A percentile compares a stretch with the other conserved stretches of the same genome.
phyloP scores from a whole-genome alignment of 2,113 vertebrate species.

The Labrus mixtus region DNA sequence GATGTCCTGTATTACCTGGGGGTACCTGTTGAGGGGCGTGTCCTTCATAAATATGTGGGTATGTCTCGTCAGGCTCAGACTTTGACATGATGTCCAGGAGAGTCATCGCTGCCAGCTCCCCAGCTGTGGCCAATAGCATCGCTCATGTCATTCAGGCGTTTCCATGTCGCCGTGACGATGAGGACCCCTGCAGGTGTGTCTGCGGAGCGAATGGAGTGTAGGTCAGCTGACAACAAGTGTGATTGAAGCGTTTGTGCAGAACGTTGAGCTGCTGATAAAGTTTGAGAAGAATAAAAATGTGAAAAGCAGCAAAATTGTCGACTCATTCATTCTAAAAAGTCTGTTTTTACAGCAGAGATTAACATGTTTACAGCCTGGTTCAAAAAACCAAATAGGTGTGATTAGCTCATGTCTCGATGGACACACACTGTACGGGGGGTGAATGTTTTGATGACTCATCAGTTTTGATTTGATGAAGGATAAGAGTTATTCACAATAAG shows the following conservation, averaged over 20 bases:
- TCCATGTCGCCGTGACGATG: slow-evolving; percentile 71
- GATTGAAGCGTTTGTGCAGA: not conserved
- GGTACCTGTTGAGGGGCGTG: not conserved
- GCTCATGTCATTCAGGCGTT: slow-evolving; percentile 52
- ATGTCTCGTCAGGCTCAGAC: slow-evolving; percentile 51
- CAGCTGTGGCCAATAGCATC: slow-evolving; percentile 38
- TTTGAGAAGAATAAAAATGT: not conserved
- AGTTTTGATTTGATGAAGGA: no score
- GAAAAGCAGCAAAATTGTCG: no score
- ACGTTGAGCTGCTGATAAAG: not conserved
- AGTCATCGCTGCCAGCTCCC: slow-evolving; percentile 71
- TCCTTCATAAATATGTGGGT: slow-evolving; percentile 3
- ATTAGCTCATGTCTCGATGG: no score
- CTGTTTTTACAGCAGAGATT: no score
- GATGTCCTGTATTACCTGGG: not conserved
- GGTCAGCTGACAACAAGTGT: slow-evolving; percentile 27
- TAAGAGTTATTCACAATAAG: no score
- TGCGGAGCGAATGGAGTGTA: slow-evolving; percentile 18
- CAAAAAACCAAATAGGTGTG: no score
- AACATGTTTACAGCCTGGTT: no score
- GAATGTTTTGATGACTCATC: no score
- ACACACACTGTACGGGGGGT: no score
- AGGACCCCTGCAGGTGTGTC: slow-evolving; percentile 2
- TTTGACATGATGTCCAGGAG: slow-evolving; percentile 77
- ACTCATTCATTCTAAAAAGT: no score